These are phyloP conservation scores for Cerastis leucographa DNA, from an alignment of 2,888 invertebrate genomes.

Conservation along the genomic window DNA sequence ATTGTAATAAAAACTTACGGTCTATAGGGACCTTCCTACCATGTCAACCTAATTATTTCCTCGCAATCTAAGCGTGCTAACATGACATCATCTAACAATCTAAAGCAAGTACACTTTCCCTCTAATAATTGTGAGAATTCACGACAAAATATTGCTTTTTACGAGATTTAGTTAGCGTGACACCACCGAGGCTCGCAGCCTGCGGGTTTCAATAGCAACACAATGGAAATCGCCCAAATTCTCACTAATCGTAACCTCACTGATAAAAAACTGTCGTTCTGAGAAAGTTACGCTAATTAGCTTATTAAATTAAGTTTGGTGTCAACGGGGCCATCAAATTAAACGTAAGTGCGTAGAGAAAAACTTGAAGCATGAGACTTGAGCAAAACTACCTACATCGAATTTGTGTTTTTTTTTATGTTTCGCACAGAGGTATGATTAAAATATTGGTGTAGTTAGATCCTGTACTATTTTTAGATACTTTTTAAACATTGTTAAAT, in stretches of 20 bases:
- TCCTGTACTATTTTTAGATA: no score
- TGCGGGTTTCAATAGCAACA: conserved; percentile 22
- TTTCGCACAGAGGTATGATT: neutral
- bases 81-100: conserved; percentile 30
- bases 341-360: neutral
- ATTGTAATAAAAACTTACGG: no score
- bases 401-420: neutral
- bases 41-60: conserved; percentile 26
- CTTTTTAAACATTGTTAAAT: no score
- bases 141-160: conserved; percentile 47
- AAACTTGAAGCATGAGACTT: neutral
- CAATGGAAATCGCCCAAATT: conserved; percentile 50
- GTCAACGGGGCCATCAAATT: conserved; percentile 3
- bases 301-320: conserved; percentile 12
- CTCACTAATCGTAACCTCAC: conserved; percentile 40
- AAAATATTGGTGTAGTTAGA: no score
- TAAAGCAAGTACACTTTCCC: conserved; percentile 51
- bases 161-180: conserved; percentile 40
- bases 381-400: neutral
- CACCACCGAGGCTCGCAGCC: conserved; percentile 21
- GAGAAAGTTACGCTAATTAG: conserved; percentile 39
- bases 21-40: neutral
- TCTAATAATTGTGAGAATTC: conserved; percentile 49
- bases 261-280: conserved; percentile 32
- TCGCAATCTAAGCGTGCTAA: conserved; percentile 24